Evolutionary conservation across 2,797 vertebrate species (phyloP), one percentile per base, ranked within the genome.

Genomic region (Gymnoscopelus braueri): DNA sequence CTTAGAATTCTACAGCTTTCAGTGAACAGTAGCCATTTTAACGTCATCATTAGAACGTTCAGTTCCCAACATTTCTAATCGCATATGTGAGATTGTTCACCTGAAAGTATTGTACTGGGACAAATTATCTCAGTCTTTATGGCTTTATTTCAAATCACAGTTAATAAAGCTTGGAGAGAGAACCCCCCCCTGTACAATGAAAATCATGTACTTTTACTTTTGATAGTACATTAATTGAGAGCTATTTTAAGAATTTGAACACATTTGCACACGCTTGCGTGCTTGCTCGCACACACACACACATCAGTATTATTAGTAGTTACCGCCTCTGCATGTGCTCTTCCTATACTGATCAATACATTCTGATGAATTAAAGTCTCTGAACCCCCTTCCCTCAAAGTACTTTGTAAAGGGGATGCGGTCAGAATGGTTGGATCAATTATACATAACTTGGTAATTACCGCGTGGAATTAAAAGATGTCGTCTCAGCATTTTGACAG

Each of bases 401-500:
- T 85, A 82, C 87, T 91, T 88, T 91, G 88, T 92, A 91, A 91
- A 91, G 68, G 85, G 84, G 86, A 88, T 87, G 83, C 50, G 82
- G 86, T 77, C 57, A n/a, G 70, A 86, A 75, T 12, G 57, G 72
- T 82, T 79, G 83, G 81, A 94, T 94, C 84, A 91, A 94, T 94
- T 89, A 94, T 94, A 91, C 82, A 94, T 92, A 79, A 80, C 81
- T 87, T 89, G 85, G 89, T 93, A 94, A 93, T 92, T 92, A 93
- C 90, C 88, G 78, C 56, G 59, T 84, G 79, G 89, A 93, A 93
- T 94, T 92, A 93, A 92, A 90, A 93, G 81, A 76, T 85, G 83
- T 91, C 52, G 82, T 84, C 90, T 94, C 92, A 94, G 93, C 93
- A 66, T 80, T 82, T 55, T 79, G 54, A 72, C 64, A 63, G 63